phyloP scores from a whole-genome alignment of 1,140 invertebrate genomes.

The Penaeus vannamei region DNA sequence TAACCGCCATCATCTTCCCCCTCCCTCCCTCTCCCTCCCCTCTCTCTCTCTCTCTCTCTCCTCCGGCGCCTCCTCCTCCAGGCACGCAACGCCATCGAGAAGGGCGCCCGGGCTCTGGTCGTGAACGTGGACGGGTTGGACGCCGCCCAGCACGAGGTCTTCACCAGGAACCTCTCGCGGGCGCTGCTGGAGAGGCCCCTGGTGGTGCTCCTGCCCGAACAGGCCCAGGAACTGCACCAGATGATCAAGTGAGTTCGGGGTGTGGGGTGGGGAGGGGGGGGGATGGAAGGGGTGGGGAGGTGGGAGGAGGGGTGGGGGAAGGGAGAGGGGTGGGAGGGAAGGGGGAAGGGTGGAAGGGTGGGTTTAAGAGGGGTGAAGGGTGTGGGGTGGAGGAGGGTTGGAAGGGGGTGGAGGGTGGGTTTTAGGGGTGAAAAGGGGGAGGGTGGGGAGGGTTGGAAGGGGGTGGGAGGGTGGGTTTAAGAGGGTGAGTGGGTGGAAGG shows the following conservation, averaged over 20 bases:
- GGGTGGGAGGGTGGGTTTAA: neutral
- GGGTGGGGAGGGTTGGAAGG: too few relatives aligned
- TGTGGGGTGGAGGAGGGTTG: too few relatives aligned
- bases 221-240: constrained; percentile 43
- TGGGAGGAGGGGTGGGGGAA: too few relatives aligned
- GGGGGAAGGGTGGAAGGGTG: too few relatives aligned
- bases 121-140: constrained; percentile 51
- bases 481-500: neutral
- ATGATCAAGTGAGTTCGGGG: constrained; percentile 42
- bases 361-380: too few relatives aligned
- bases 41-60: too few relatives aligned
- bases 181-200: constrained; percentile 48
- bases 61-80: neutral
- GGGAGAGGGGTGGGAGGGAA: too few relatives aligned
- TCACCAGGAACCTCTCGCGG: constrained; percentile 3
- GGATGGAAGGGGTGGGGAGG: neutral
- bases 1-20: too few relatives aligned
- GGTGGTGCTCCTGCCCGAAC: constrained; percentile 46
- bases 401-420: too few relatives aligned
- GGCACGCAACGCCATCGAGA: constrained; percentile 55
- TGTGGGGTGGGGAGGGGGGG: neutral
- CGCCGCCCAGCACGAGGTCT: constrained; percentile 47
- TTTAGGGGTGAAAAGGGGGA: too few relatives aligned
- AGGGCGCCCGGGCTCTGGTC: constrained; percentile 43
- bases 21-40: too few relatives aligned